A percentile compares a stretch with the other conserved stretches of the same genome.
Evolutionary conservation across 2,113 vertebrate species (phyloP).

Genomic region (Apeltes quadracus): DNA sequence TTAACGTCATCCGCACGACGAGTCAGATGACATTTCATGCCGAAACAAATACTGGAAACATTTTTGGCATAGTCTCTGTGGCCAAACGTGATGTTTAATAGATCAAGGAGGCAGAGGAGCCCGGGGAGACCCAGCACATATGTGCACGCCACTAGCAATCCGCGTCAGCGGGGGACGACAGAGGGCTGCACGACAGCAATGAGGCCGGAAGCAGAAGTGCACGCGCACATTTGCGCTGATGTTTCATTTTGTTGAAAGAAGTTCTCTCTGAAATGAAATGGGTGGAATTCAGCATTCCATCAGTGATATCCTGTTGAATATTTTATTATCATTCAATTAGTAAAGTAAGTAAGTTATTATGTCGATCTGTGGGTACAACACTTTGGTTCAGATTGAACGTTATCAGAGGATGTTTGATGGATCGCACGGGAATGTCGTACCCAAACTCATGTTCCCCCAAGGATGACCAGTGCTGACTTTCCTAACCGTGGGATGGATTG

Average conservation of each 20-base stretch:
- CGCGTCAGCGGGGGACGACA: constrained; percentile 1
- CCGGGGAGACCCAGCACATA: constrained; percentile 32
- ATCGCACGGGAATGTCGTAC: neutral
- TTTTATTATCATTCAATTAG: constrained; percentile 1
- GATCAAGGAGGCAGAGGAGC: constrained; percentile 37
- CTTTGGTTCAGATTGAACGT: neutral
- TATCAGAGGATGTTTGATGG: neutral
- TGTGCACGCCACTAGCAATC: constrained; percentile 34
- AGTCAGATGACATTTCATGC: neutral
- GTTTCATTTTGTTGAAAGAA: constrained; percentile 12
- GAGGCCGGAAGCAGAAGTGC: constrained; percentile 5
- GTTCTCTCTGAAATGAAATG: neutral
- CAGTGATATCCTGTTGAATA: neutral
- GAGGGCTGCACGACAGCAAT: constrained; percentile 13
- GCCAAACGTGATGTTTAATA: constrained; percentile 41
- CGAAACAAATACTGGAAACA: constrained; percentile 6
- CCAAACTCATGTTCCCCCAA: neutral
- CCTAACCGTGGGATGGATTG: neutral
- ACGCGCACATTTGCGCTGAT: constrained; percentile 8
- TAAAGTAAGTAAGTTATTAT: neutral
- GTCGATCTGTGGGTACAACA: neutral
- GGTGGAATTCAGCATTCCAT: neutral
- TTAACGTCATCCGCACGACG: neutral
- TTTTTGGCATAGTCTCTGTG: constrained; percentile 15
- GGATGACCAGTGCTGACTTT: neutral